Evolutionary conservation across 2,888 invertebrate genomes (phyloP).

Genomic region (Eurytoma adleriae): DNA sequence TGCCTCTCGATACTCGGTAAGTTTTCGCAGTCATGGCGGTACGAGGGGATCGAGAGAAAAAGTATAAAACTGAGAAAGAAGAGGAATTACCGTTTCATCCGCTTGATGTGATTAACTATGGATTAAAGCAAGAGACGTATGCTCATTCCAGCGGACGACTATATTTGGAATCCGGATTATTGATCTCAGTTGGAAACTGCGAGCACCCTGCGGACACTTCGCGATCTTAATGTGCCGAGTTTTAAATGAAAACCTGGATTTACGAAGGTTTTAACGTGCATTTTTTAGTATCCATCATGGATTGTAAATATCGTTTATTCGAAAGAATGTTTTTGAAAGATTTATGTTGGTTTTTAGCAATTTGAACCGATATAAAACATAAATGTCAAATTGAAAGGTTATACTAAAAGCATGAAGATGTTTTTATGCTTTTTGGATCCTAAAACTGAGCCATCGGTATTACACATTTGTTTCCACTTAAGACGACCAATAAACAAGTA

Average conservation of each 20-base stretch:
- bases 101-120: constrained; percentile 25
- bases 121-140: constrained; percentile 23
- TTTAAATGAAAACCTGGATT: constrained; percentile 3
- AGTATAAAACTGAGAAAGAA: neutral
- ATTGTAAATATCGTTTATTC: neutral
- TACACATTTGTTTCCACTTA: too few relatives aligned
- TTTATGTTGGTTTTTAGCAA: too few relatives aligned
- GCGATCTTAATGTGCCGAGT: neutral
- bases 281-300: neutral
- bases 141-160: neutral
- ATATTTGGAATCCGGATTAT: constrained; percentile 33
- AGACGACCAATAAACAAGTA: too few relatives aligned
- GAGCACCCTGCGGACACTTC: neutral
- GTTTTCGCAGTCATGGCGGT: neutral
- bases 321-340: neutral
- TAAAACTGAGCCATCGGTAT: too few relatives aligned
- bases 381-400: too few relatives aligned
- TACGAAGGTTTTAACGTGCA: neutral
- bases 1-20: neutral
- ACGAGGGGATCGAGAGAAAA: neutral
- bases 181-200: constrained; percentile 24
- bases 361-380: too few relatives aligned
- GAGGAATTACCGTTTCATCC: neutral
- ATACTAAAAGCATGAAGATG: too few relatives aligned
- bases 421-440: too few relatives aligned